These are phyloP conservation scores for Deroptyus accipitrinus DNA, from an alignment of 2,113 vertebrate species.

Conservation along the genomic window DNA sequence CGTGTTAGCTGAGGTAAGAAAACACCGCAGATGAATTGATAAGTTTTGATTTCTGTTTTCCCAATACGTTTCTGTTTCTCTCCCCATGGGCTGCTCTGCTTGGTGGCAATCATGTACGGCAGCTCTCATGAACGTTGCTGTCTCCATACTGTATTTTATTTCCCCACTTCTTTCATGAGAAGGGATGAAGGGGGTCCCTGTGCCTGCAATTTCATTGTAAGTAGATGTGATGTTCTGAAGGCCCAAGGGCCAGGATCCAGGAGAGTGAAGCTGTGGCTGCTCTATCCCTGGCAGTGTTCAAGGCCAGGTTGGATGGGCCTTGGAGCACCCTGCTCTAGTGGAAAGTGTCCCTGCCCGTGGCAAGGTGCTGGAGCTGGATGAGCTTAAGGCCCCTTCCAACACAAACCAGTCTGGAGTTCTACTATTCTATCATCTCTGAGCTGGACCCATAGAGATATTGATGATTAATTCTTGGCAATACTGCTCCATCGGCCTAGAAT, in stretches of 20 bases:
- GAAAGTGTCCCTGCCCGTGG: not conserved
- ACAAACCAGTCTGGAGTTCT: not conserved
- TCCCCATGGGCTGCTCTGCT: not conserved
- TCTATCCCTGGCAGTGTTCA: no score
- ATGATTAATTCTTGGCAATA: not conserved
- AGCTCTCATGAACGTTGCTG: not conserved
- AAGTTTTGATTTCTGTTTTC: not conserved
- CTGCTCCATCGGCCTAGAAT: not conserved
- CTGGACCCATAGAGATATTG: not conserved
- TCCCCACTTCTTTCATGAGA: not conserved
- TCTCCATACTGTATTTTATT: not conserved
- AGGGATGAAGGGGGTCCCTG: not conserved
- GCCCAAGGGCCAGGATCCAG: not conserved
- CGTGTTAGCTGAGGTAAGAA: slow-evolving; percentile 81
- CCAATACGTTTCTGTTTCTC: not conserved
- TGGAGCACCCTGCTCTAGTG: no score
- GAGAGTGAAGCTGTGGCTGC: not conserved
- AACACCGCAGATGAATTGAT: not conserved
- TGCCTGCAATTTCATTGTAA: not conserved
- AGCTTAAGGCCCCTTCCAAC: not conserved
- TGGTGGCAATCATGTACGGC: not conserved
- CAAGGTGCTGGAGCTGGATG: not conserved
- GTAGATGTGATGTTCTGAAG: not conserved
- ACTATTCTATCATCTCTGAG: not conserved
- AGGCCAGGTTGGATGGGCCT: no score